Conservation (phyloP, 2,797 vertebrate genomes). For the Denticeps clupeoides region DNA sequence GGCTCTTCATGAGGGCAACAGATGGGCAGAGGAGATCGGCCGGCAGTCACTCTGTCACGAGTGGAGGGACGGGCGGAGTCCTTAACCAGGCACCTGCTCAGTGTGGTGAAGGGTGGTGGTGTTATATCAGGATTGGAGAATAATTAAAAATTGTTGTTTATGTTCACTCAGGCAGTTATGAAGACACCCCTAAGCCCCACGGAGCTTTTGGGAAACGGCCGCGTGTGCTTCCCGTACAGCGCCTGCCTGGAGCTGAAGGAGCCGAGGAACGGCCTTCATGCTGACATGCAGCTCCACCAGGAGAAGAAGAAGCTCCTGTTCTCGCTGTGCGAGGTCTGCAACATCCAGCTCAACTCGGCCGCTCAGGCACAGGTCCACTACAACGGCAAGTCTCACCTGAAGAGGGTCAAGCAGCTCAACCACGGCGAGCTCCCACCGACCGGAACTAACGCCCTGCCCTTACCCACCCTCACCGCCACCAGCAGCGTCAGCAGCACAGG, state of each 20-base stretch:
- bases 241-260: slow-evolving; percentile 60
- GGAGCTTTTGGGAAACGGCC: slow-evolving; percentile 58
- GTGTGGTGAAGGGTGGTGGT: slow-evolving; percentile 9
- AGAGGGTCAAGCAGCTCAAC: slow-evolving; percentile 70
- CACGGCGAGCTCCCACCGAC: slow-evolving; percentile 57
- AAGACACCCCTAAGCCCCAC: slow-evolving; percentile 63
- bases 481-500: slow-evolving; percentile 56
- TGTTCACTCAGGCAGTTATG: slow-evolving; percentile 49
- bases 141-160: background rate
- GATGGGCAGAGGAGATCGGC: slow-evolving; percentile 32
- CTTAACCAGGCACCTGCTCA: slow-evolving; percentile 8
- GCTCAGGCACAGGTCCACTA: slow-evolving; percentile 77
- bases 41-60: slow-evolving; percentile 9
- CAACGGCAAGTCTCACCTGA: slow-evolving; percentile 76
- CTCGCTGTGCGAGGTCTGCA: slow-evolving; percentile 76
- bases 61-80: slow-evolving; percentile 16
- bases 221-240: slow-evolving; percentile 57
- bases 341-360: slow-evolving; percentile 76
- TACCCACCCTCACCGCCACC: slow-evolving; percentile 18
- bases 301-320: slow-evolving; percentile 71
- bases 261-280: slow-evolving; percentile 38
- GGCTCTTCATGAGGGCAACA: slow-evolving; percentile 21
- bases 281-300: slow-evolving; percentile 42
- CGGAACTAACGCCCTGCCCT: slow-evolving; percentile 29
- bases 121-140: background rate